Conservation (phyloP, 1,140 invertebrate genomes). For the Archegozetes longisetosus region DNA sequence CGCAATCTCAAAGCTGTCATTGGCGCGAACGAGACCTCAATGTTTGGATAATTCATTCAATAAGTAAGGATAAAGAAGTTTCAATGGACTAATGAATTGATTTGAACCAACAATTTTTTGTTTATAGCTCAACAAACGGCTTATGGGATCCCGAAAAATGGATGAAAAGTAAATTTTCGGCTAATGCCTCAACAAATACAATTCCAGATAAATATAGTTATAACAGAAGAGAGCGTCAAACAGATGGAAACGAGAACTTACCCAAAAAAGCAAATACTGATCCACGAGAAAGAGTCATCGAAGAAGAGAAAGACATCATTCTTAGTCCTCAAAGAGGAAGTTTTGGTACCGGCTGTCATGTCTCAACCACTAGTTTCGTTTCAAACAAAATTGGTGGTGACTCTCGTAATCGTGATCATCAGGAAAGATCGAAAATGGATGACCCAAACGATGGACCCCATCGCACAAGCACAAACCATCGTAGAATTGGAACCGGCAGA, state of each 20-base stretch:
- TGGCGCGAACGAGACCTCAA: constrained; percentile 39
- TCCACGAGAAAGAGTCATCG: constrained; percentile 55
- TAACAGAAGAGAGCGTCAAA: constrained; percentile 32
- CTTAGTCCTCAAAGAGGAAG: constrained; percentile 60
- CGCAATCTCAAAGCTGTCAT: constrained; percentile 37
- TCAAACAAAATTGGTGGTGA: neutral
- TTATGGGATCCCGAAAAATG: constrained; percentile 45
- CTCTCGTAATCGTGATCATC: neutral
- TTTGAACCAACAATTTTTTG: neutral
- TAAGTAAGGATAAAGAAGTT: constrained; percentile 37
- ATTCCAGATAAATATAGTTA: constrained; percentile 33
- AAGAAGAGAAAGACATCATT: constrained; percentile 63
- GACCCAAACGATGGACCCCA: neutral
- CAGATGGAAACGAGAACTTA: neutral
- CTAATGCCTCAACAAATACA: constrained; percentile 38
- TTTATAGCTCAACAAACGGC: constrained; percentile 25
- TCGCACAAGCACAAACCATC: no score
- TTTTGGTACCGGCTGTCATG: constrained; percentile 60
- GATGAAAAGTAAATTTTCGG: constrained; percentile 34
- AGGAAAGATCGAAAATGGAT: neutral
- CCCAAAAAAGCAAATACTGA: constrained; percentile 25
- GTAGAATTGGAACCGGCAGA: neutral
- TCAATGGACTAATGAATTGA: neutral
- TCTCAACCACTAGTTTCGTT: constrained; percentile 13
- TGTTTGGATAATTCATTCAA: constrained; percentile 40